Evolutionary conservation across 2,797 vertebrate species (phyloP).

Genomic region (Hipposideros larvatus): DNA sequence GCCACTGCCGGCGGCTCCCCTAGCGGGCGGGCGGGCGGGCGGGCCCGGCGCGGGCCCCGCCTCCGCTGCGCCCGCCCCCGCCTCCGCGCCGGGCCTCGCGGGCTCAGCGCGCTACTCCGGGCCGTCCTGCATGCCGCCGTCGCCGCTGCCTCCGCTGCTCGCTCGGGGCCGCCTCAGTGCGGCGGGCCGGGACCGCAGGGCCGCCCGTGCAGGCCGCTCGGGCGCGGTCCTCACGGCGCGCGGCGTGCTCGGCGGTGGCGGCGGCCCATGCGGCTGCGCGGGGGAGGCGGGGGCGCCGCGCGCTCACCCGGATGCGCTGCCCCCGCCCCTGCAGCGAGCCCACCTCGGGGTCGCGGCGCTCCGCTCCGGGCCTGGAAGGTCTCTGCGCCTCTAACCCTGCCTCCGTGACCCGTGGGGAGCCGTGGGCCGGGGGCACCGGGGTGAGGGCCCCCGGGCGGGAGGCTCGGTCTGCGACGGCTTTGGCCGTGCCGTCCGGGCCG

Average conservation of each 20-base stretch:
- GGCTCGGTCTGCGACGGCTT: not conserved
- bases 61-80: conserved; percentile 74
- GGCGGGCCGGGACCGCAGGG: conserved; percentile 61
- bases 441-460: not conserved
- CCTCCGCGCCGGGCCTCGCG: conserved; percentile 60
- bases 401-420: too few relatives aligned
- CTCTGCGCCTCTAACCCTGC: accelerated
- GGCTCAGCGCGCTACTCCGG: conserved; percentile 51
- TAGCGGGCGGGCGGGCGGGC: conserved; percentile 57
- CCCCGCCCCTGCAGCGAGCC: conserved; percentile 43
- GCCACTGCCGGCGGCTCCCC: conserved; percentile 77
- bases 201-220: conserved; percentile 61
- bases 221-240: conserved; percentile 3
- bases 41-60: conserved; percentile 78
- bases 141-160: not conserved
- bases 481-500: not conserved
- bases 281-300: conserved; percentile 78
- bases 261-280: conserved; percentile 72
- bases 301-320: conserved; percentile 68
- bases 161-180: conserved; percentile 36
- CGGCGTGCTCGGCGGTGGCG: conserved; percentile 50
- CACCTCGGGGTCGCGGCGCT: too few relatives aligned
- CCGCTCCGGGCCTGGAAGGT: not conserved
- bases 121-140: conserved; percentile 11
- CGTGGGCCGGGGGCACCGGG: not conserved